Conservation (phyloP, 2,797 vertebrate species). For the Threskiornis aethiopicus region DNA sequence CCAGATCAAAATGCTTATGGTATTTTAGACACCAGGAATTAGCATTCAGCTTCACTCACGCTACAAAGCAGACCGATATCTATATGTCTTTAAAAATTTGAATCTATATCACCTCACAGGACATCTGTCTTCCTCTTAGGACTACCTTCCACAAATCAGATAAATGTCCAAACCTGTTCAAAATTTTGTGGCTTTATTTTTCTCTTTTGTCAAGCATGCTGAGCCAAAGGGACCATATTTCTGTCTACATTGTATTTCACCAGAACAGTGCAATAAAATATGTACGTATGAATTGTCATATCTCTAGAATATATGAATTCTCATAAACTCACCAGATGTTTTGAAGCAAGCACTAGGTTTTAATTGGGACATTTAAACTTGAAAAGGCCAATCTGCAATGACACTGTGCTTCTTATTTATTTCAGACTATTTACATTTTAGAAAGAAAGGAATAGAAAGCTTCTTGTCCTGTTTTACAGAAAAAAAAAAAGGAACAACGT, state of each 20-base stretch:
- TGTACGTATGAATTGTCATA: neutral
- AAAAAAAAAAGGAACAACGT: neutral
- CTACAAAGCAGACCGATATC: neutral
- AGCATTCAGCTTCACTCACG: neutral
- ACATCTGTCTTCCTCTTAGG: neutral
- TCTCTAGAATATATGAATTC: conserved; percentile 31
- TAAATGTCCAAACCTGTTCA: conserved; percentile 9
- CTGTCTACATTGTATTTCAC: conserved; percentile 42
- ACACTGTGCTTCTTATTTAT: neutral
- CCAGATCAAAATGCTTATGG: fast-evolving
- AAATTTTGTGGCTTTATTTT: conserved; percentile 29
- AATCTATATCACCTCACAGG: neutral
- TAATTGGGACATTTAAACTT: conserved; percentile 41
- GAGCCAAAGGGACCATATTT: conserved; percentile 31
- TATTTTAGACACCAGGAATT: neutral
- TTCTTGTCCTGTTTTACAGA: neutral
- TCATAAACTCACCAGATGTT: conserved; percentile 53
- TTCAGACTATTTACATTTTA: neutral
- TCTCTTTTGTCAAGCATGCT: conserved; percentile 11
- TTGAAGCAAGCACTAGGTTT: conserved; percentile 13
- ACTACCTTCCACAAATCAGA: neutral
- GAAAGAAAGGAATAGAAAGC: neutral
- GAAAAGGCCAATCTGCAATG: neutral
- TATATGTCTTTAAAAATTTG: neutral
- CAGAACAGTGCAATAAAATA: conserved; percentile 32